Conservation (phyloP, 2,888 invertebrate species). For the Imbricaverruca yamaguchii region DNA sequence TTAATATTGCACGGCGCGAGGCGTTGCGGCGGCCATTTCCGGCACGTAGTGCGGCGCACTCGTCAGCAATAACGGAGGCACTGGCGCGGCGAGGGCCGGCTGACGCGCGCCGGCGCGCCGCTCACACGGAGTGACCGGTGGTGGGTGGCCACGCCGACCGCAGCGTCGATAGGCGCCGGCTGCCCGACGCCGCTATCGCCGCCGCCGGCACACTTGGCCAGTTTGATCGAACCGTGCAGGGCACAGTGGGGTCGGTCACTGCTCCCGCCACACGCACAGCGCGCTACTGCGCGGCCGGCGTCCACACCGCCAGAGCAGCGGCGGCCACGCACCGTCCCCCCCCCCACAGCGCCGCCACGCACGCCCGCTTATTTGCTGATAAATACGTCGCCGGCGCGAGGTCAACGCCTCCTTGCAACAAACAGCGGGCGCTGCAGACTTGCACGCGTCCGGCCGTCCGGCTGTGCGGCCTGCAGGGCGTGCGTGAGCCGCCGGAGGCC, state of each 20-base stretch:
- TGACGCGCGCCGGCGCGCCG: too few relatives aligned
- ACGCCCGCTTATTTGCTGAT: slow-evolving; percentile 1
- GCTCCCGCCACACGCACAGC: neutral
- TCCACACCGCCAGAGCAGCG: neutral
- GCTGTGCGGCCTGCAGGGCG: neutral
- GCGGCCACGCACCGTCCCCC: too few relatives aligned
- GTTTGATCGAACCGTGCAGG: neutral
- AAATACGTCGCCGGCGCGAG: neutral
- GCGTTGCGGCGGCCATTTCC: too few relatives aligned
- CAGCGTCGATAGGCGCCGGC: too few relatives aligned
- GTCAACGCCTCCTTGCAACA: neutral
- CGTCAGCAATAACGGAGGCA: too few relatives aligned
- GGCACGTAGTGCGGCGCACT: too few relatives aligned
- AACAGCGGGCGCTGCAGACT: neutral
- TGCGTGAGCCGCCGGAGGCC: neutral
- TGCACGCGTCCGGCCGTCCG: neutral
- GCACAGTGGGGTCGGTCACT: neutral
- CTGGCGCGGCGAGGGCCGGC: too few relatives aligned
- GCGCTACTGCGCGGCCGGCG: neutral
- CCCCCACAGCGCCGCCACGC: neutral
- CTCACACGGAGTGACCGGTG: too few relatives aligned
- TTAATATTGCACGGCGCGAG: too few relatives aligned
- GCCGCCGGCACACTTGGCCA: too few relatives aligned
- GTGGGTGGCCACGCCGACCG: too few relatives aligned
- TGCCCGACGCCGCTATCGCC: too few relatives aligned